These are phyloP conservation scores for Neoniphon sammara DNA, from an alignment of 2,797 vertebrate genomes.

Conservation along the genomic window DNA sequence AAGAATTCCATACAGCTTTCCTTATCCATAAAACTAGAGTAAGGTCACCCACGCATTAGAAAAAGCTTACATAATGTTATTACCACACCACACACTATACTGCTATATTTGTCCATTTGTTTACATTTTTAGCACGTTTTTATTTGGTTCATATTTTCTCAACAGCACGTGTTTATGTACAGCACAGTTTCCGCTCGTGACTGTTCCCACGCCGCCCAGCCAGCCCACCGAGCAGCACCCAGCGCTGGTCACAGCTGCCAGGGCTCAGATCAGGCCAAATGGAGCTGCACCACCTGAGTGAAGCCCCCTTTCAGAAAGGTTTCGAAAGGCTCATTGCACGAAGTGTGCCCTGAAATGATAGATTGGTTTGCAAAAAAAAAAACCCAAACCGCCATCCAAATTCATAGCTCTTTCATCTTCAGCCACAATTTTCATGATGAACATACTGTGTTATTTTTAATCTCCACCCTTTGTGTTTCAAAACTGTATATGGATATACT, in stretches of 20 bases:
- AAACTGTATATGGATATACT: not conserved
- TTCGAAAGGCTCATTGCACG: not conserved
- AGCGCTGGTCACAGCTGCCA: slow-evolving; percentile 30
- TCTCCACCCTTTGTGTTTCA: not conserved
- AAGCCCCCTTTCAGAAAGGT: not conserved
- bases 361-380: not conserved
- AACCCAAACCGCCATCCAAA: not conserved
- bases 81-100: slow-evolving; percentile 6
- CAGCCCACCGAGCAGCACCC: slow-evolving; percentile 1
- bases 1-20: not conserved
- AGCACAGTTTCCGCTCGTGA: slow-evolving; percentile 5
- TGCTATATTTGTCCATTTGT: slow-evolving; percentile 49
- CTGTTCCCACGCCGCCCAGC: not conserved
- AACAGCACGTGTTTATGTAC: slow-evolving; percentile 29
- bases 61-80: slow-evolving; percentile 51
- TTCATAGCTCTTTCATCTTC: not conserved
- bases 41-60: slow-evolving; percentile 9
- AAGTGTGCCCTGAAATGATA: not conserved
- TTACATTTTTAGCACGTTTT: slow-evolving; percentile 41
- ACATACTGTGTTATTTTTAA: not conserved
- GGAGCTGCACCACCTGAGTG: slow-evolving; percentile 3
- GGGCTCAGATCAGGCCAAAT: slow-evolving; percentile 1
- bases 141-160: slow-evolving; percentile 33
- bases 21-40: not conserved
- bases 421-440: not conserved